Conservation (phyloP, 2,113 vertebrate species). For the Prionailurus viverrinus region DNA sequence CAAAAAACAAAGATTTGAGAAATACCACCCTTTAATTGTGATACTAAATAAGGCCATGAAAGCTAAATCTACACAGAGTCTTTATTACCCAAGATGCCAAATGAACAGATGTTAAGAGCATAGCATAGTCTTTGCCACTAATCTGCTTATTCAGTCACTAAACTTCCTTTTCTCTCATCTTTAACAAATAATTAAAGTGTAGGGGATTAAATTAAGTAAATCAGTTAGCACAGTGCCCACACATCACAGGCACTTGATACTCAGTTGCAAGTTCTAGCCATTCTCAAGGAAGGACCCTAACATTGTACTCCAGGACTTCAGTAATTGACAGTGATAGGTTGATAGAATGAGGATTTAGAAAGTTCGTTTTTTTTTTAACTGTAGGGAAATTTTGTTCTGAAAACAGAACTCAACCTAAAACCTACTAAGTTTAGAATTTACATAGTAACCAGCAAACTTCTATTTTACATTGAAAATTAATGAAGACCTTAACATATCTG, state of each 20-base stretch:
- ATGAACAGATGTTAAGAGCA: not conserved
- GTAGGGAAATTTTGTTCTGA: not conserved
- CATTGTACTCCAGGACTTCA: not conserved
- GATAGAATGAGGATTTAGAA: not conserved
- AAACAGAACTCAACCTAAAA: not conserved
- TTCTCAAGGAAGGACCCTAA: not conserved
- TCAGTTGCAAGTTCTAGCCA: not conserved
- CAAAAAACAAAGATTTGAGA: not conserved
- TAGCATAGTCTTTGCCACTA: not conserved
- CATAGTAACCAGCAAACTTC: not conserved
- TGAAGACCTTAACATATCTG: not conserved
- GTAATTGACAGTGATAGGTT: not conserved
- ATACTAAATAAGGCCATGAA: not conserved
- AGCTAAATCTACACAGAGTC: not conserved
- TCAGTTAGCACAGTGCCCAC: not conserved
- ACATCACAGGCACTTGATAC: not conserved
- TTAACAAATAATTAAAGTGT: not conserved
- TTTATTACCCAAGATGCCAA: not conserved
- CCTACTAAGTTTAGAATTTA: not conserved
- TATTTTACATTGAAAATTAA: slow-evolving; percentile 17
- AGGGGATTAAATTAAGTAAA: not conserved
- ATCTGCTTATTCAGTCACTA: not conserved
- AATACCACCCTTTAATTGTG: not conserved
- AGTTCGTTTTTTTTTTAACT: not conserved
- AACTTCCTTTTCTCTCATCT: not conserved